These are phyloP conservation scores for Aspidoscelis tigris DNA, from an alignment of 2,113 vertebrate species.

Conservation along the genomic window DNA sequence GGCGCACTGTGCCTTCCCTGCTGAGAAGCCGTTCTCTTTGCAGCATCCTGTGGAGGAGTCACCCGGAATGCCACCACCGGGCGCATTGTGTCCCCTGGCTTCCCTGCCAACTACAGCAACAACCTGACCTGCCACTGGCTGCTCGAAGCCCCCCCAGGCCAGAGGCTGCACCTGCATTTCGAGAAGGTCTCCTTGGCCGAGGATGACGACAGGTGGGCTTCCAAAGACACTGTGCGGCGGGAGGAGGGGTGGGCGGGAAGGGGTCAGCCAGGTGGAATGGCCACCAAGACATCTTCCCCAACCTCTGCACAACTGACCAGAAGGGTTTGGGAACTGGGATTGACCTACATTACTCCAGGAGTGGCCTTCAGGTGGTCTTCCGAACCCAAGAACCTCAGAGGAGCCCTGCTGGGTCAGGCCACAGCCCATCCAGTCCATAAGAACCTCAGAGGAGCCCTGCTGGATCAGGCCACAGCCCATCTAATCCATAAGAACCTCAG, in stretches of 20 bases:
- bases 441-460: no score
- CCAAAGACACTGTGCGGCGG: no score
- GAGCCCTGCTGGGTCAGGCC: no score
- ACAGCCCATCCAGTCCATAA: no score
- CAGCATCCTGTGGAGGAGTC: conserved; percentile 91
- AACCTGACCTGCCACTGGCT: conserved; percentile 98
- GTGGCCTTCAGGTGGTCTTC: no score
- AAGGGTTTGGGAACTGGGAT: background rate
- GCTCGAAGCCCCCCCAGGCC: conserved; percentile 85
- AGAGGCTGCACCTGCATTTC: conserved; percentile 93
- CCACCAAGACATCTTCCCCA: conserved; percentile 28
- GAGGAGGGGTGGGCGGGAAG: no score
- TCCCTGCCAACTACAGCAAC: conserved; percentile 97
- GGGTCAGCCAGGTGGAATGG: conserved; percentile 23
- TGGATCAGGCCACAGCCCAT: no score
- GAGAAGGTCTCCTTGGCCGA: conserved; percentile 97
- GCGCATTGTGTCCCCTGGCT: conserved; percentile 91
- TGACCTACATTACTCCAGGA: no score
- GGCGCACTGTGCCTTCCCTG: background rate
- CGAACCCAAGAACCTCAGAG: no score
- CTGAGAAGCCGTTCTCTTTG: conserved; percentile 31
- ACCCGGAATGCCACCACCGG: conserved; percentile 91
- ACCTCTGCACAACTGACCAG: no score
- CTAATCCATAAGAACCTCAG: no score
- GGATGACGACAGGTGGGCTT: conserved; percentile 93